Evolutionary conservation across 2,888 invertebrate species (phyloP), one percentile per base, ranked within the genome.

Genomic region (Andrena minutula): DNA sequence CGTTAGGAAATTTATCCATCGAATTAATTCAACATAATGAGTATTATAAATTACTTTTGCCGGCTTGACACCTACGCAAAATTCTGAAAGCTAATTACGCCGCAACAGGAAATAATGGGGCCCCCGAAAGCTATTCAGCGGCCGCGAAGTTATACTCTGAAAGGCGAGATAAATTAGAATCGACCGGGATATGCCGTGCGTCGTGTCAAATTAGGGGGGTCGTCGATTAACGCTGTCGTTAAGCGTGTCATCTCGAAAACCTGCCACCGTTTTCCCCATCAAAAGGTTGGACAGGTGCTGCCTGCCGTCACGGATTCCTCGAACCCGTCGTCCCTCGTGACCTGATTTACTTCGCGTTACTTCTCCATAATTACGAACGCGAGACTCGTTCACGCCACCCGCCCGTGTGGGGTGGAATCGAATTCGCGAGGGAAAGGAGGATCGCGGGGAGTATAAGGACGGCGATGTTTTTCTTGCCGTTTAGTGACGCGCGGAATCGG

Each of bases 81-180:
- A 76, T 72, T 82, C 49, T 73, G 77, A 72, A 71, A 77, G 77
- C 76, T 77, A 82, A 82, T 82, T 73, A 77, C 73, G 51, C 26
- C 63, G 53, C 35, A 41, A 16, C 64, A 51, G 69, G 64, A 28
- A 76, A 68, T 82, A 75, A 72, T 51, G 66, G 56, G 16, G 53
- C 58, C 41, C 56, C 56, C 49, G 56, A 69, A 51, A 68, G 65
- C 72, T 51, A 65, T 65, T 69, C 64, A 64, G 35, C 30, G n/a
- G 12, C n/a, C 10, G 10, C 58, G 16, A 53, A 56, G 30, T 65
- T 41, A 60, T 47, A 35, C 23, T 20, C 30, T 35, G 47, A 70
- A 70, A 70, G 49, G 32, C 35, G 68, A 65, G 76, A 85, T 82
- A 85, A 82, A 86, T 86, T 79, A 56, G 64, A 76, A 87, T 85